These are phyloP conservation scores for Meta bourneti DNA, from an alignment of 2,888 invertebrate species.

Conservation along the genomic window DNA sequence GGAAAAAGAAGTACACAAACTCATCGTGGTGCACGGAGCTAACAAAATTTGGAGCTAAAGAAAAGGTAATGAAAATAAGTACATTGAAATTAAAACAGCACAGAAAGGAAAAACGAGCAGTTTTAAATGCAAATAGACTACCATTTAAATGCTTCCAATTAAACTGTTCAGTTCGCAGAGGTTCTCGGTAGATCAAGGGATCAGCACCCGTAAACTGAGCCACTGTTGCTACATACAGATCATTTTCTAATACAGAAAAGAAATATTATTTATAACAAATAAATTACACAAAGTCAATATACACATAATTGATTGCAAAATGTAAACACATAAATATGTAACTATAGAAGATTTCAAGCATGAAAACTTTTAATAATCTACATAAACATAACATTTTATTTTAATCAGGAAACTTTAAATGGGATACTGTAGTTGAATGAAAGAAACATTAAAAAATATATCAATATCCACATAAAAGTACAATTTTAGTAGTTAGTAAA, in stretches of 20 bases:
- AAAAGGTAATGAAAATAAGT: conserved; percentile 32
- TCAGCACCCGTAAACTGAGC: conserved; percentile 97
- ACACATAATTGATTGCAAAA: too few relatives aligned
- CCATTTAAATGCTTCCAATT: conserved; percentile 96
- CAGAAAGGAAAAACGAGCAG: conserved; percentile 1
- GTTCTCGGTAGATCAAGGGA: conserved; percentile 94
- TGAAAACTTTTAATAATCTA: too few relatives aligned
- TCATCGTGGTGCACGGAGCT: conserved; percentile 92
- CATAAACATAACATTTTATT: too few relatives aligned
- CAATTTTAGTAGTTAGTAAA: too few relatives aligned
- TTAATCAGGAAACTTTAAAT: too few relatives aligned
- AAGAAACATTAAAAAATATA: too few relatives aligned
- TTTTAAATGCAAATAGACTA: conserved; percentile 81
- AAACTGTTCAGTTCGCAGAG: conserved; percentile 93
- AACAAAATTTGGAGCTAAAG: conserved; percentile 93
- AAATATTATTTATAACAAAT: neutral
- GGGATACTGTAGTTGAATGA: too few relatives aligned
- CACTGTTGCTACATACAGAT: conserved; percentile 95
- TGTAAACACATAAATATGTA: too few relatives aligned
- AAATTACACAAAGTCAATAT: neutral
- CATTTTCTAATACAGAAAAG: conserved; percentile 85
- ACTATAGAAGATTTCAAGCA: too few relatives aligned
- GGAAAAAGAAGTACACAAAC: conserved; percentile 94
- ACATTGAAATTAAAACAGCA: neutral
- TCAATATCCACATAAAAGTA: too few relatives aligned